Conservation (phyloP, 2,888 invertebrate genomes). For the Coleophora flavipennella region DNA sequence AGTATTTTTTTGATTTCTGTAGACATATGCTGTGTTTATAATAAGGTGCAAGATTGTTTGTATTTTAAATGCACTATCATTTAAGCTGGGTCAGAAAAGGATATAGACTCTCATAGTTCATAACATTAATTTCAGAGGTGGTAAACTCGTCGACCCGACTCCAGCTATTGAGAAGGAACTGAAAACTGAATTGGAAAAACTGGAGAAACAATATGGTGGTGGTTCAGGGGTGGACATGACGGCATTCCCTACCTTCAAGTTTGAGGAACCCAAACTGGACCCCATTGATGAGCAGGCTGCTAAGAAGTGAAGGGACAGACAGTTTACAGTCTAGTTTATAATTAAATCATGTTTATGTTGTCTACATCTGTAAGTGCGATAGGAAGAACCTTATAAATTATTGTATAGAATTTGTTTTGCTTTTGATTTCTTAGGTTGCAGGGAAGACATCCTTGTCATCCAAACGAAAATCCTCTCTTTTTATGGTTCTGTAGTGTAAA, state of each 20-base stretch:
- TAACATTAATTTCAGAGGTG: constrained; percentile 73
- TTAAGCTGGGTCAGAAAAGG: no score
- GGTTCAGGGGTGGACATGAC: constrained; percentile 87
- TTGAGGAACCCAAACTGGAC: constrained; percentile 80
- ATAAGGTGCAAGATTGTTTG: no score
- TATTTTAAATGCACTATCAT: no score
- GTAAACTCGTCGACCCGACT: constrained; percentile 86
- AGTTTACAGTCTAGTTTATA: constrained; percentile 11
- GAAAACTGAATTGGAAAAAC: constrained; percentile 84
- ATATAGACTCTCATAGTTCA: background rate
- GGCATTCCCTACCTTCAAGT: constrained; percentile 89
- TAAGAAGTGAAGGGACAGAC: constrained; percentile 39
- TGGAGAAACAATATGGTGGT: constrained; percentile 84
- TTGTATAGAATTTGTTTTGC: constrained; percentile 22
- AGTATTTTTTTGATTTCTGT: no score
- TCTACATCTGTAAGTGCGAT: constrained; percentile 1
- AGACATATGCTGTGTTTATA: no score
- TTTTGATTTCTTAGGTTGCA: constrained; percentile 2
- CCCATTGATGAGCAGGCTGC: constrained; percentile 69
- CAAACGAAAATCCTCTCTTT: no score
- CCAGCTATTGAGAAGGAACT: constrained; percentile 83
- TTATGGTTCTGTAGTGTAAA: no score
- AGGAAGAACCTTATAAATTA: constrained; percentile 28
- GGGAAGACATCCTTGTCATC: no score
- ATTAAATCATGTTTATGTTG: constrained; percentile 5